Evolutionary conservation across 2,888 invertebrate genomes (phyloP), one percentile per base, ranked within the genome.

Genomic region (Xestia c-nigrum): DNA sequence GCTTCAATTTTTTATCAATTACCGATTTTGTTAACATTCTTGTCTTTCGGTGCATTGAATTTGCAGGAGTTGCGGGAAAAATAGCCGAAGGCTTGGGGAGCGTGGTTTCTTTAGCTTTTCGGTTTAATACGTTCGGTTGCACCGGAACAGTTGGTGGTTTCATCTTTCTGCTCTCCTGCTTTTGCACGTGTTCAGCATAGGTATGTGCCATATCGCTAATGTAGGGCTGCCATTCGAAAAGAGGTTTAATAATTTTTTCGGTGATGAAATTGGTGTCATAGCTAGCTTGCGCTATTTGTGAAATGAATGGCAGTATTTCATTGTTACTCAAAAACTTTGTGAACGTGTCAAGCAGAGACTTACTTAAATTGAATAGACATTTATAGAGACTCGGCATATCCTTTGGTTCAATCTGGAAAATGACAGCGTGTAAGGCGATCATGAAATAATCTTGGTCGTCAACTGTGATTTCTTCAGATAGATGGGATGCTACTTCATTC

Each of bases 211-310:
- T 95, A 91, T 96, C 94, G 86, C 93, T 93, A 43, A 96, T 94
- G 76, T 93, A 94, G 12, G 96, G 96, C 83, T 96, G 96, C 96
- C 96, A 96, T 59, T 91, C 89, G 85, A 97, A 92, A 47, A 97
- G 90, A 2, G 97, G 97, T 61, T 91, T 89, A 40, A 97, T 92
- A 67, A 97, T 96, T 81, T 95, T 95, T 59, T 97, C 94, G 6
- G 97, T 92, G 40, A 97, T 94, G 85, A 95, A 97, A 50, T 91
- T 93, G 63, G 95, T 95, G 77, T 97, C 97, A 85, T 97, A 97
- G 85, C 93, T 89, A 63, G 89, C 85, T 85, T 96, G 95, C 50
- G 96, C 97, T 78, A 95, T 91, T 91, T 96, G 94, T 21, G 97
- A 94, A 80, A 97, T 93, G 59, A 91, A 93, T 57, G 94, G 90